Evolutionary conservation across 2,888 invertebrate species (phyloP), one percentile per base, ranked within the genome.

Genomic region (Parnassius glacialis): DNA sequence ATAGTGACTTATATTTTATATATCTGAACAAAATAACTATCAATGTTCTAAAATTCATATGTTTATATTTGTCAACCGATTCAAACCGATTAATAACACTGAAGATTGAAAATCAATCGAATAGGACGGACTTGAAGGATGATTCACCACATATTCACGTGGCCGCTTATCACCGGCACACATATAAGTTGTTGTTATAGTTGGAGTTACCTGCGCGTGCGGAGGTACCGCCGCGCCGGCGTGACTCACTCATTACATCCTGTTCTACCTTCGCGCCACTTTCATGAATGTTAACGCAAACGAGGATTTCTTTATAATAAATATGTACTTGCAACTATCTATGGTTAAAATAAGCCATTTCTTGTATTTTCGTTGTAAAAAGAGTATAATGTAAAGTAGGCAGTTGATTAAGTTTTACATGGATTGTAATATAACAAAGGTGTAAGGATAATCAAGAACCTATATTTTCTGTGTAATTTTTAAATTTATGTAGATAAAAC

Each of bases 101-200:
- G 42, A 2, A 50, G 60, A 56, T 47, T 43, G 52, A 52, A 43
- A 43, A 12, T 42, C 52, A 65, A 56, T 64, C 65, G 59, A 64
- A 65, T 63, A 74, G 64, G 67, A 64, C 64, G 55, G 64, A 60
- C 47, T 55, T 56, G 54, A 62, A 65, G 66, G 68, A 73, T 89
- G 87, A 90, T 68, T 88, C 90, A 89, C 74, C 70, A 70, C 67
- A 76, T 74, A 78, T 83, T 86, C 89, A 86, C 86, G 89, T 87
- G 85, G 83, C 76, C 74, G 74, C 83, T 87, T 88, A 89, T 89
- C 89, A 84, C 69, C 71, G 73, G 71, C 71, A 70, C 64, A 70
- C 76, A 73, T 75, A 55, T 2, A 47, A n/a, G 2, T 47, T 47
- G 59, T 52, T 42, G 48, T 44, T 44, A 16, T 47, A 47, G 48